Evolutionary conservation across 2,797 vertebrate species (phyloP).

Genomic region (Ciconia nigra): DNA sequence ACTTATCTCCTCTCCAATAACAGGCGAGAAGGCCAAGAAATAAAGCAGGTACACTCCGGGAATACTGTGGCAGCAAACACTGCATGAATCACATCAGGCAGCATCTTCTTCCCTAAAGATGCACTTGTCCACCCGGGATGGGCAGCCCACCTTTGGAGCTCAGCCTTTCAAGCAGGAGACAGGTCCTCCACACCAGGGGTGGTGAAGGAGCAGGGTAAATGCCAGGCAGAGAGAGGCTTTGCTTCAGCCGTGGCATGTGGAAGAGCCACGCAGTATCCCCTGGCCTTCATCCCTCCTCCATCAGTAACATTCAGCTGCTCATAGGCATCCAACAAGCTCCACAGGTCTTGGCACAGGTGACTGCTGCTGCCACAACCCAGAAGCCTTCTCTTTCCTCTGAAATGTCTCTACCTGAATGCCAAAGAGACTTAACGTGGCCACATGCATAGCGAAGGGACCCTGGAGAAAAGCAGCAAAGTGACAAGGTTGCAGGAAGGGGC

Average conservation of each 20-base stretch:
- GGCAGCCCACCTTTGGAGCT: neutral
- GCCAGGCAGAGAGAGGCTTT: neutral
- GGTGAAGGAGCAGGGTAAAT: neutral
- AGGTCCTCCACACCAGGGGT: neutral
- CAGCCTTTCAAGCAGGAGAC: neutral
- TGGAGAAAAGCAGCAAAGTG: neutral
- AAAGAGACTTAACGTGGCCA: accelerated
- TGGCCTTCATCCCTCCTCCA: neutral
- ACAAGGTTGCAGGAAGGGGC: neutral
- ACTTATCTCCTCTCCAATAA: neutral
- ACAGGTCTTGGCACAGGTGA: neutral
- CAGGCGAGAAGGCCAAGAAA: constrained; percentile 12
- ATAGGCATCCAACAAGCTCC: accelerated
- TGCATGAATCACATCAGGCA: neutral
- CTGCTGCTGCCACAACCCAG: neutral
- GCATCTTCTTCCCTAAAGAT: neutral
- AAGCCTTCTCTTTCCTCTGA: neutral
- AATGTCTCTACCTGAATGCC: neutral
- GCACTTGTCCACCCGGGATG: accelerated
- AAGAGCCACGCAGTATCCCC: accelerated
- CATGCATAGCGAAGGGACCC: accelerated
- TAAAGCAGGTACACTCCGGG: constrained; percentile 36
- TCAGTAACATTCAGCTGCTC: neutral
- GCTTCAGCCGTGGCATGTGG: neutral
- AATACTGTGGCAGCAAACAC: neutral